These are phyloP conservation scores for Drosophila rufa DNA, from an alignment of 1,140 invertebrate species.

Conservation along the genomic window DNA sequence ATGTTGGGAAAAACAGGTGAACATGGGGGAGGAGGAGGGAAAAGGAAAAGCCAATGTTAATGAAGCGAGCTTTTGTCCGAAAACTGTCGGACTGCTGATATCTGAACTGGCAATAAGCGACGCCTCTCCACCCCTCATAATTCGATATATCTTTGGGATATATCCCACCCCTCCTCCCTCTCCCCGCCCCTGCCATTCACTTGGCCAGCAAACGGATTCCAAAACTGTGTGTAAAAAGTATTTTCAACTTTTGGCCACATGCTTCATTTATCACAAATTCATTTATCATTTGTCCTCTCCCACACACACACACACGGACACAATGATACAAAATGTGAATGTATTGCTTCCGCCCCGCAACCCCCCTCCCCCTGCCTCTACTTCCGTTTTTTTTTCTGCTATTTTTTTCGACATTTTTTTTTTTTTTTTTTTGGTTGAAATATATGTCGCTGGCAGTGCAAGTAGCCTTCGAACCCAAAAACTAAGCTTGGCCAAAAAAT, in stretches of 20 bases:
- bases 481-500: slow-evolving; percentile 39
- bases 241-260: slow-evolving; percentile 83
- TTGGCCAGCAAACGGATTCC: slow-evolving; percentile 31
- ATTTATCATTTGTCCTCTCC: slow-evolving; percentile 53
- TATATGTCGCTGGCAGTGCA: slow-evolving; percentile 51
- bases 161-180: neutral
- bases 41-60: slow-evolving; percentile 53
- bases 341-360: slow-evolving; percentile 29
- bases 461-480: slow-evolving; percentile 52
- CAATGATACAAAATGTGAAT: slow-evolving; percentile 49
- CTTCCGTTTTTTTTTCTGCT: slow-evolving; percentile 16
- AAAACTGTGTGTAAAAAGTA: slow-evolving; percentile 72
- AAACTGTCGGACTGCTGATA: slow-evolving; percentile 40
- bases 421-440: slow-evolving; percentile 24
- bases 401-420: slow-evolving; percentile 25
- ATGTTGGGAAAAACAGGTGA: slow-evolving; percentile 14
- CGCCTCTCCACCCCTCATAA: slow-evolving; percentile 54
- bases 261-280: slow-evolving; percentile 77
- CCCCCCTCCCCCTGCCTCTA: neutral
- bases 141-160: slow-evolving; percentile 61
- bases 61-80: slow-evolving; percentile 49
- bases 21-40: neutral
- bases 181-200: neutral
- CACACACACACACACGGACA: slow-evolving; percentile 23
- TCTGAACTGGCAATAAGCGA: slow-evolving; percentile 40